A percentile compares a stretch with the other conserved stretches of the same genome.
Evolutionary conservation across 35 echinoderm and acorn worm genomes (phyloP).

Genomic region (Ptychodera flava): DNA sequence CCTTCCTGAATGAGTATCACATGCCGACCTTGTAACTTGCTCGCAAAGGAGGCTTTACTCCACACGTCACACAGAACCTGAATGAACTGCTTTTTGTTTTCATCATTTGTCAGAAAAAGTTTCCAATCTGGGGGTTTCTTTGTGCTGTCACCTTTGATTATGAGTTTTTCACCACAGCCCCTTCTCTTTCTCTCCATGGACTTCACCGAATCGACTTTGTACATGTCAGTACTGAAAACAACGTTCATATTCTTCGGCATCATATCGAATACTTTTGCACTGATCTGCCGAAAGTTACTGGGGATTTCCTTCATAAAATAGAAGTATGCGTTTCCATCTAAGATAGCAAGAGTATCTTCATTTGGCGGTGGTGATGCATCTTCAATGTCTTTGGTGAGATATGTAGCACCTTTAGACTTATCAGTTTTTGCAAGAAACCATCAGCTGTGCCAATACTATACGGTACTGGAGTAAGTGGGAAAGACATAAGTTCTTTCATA

Average conservation of each 20-base stretch:
- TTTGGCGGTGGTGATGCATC: neutral
- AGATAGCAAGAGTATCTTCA: constrained; percentile 7
- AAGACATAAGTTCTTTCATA: neutral
- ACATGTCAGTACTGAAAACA: neutral
- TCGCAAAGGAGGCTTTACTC: neutral
- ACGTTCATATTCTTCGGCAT: constrained; percentile 9
- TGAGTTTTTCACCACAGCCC: constrained; percentile 22
- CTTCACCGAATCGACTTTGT: constrained; percentile 10
- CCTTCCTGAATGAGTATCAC: neutral
- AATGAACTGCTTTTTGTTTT: constrained; percentile 35
- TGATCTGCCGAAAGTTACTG: constrained; percentile 18
- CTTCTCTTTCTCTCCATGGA: constrained; percentile 25
- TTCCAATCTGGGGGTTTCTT: constrained; percentile 18
- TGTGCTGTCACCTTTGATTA: constrained; percentile 12
- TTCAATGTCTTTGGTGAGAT: constrained; percentile 1
- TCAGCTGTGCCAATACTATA: neutral
- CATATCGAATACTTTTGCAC: constrained; percentile 17
- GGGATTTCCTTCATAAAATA: constrained; percentile 20
- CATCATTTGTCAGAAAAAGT: constrained; percentile 33
- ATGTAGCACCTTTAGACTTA: constrained; percentile 9
- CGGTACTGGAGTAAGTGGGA: neutral
- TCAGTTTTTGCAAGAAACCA: constrained; percentile 13
- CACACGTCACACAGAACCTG: neutral
- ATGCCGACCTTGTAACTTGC: neutral
- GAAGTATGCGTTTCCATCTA: constrained; percentile 28